A percentile compares a stretch with the other conserved stretches of the same genome.
Evolutionary conservation across 2,113 vertebrate genomes (phyloP).

Genomic region (Bolborhynchus lineola): DNA sequence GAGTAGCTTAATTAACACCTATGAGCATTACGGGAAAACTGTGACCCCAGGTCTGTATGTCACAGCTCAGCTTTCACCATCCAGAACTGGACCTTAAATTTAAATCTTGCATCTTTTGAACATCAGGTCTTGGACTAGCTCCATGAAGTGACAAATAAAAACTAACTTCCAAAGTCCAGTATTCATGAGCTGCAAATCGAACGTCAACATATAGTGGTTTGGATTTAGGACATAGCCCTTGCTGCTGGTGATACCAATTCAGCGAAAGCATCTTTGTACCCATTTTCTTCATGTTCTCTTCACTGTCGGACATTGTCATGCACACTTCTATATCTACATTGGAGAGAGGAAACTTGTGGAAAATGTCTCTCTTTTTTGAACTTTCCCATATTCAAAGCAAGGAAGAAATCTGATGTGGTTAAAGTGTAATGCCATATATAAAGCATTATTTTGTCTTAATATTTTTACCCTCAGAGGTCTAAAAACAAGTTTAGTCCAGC

Average conservation of each 20-base stretch:
- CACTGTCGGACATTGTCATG: background rate
- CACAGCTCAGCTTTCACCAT: background rate
- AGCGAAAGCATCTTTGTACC: background rate
- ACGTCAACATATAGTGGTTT: background rate
- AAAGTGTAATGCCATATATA: background rate
- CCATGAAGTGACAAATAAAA: background rate
- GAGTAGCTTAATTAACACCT: background rate
- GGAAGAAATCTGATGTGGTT: background rate
- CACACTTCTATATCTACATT: background rate
- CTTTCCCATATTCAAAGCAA: background rate
- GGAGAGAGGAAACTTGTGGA: background rate
- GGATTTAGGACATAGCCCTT: background rate
- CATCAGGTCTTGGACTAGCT: background rate
- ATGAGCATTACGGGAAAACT: background rate
- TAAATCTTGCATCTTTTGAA: background rate
- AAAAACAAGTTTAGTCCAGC: background rate
- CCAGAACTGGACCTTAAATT: background rate
- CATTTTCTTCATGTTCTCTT: background rate
- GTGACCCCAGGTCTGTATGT: background rate
- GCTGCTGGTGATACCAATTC: background rate
- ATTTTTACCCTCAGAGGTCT: background rate
- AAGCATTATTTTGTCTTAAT: background rate
- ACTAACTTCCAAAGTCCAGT: background rate
- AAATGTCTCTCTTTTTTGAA: background rate
- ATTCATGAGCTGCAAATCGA: background rate